Conservation (phyloP, 2,113 vertebrate species). For the Odontesthes bonariensis region DNA sequence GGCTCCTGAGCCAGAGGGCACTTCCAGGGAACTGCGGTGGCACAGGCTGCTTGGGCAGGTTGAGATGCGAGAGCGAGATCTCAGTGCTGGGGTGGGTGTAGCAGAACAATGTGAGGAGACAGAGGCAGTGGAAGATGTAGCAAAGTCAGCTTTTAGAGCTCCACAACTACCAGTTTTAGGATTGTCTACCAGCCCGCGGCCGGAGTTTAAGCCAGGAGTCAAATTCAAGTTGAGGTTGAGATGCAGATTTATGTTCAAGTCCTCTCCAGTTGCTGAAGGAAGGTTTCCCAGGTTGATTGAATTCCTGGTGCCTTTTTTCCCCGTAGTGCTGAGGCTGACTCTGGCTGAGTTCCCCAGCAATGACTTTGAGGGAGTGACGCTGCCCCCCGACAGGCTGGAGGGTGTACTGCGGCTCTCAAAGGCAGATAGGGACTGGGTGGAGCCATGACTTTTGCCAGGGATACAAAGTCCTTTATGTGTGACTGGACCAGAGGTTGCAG, state of each 20-base stretch:
- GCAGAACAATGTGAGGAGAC: conserved; percentile 66
- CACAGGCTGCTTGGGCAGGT: conserved; percentile 83
- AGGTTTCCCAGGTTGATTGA: conserved; percentile 86
- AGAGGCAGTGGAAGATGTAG: conserved; percentile 62
- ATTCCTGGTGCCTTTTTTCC: conserved; percentile 82
- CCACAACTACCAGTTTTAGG: conserved; percentile 69
- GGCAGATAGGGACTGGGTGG: conserved; percentile 80
- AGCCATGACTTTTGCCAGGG: conserved; percentile 74
- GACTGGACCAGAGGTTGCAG: conserved; percentile 30
- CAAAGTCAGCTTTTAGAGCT: conserved; percentile 61
- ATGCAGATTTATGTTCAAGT: conserved; percentile 83
- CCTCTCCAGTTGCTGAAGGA: conserved; percentile 84
- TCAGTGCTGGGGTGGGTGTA: conserved; percentile 77
- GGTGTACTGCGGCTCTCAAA: conserved; percentile 75
- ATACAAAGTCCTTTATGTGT: conserved; percentile 51
- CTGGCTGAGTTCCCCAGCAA: conserved; percentile 79
- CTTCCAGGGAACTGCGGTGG: conserved; percentile 83
- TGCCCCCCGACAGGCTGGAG: conserved; percentile 58
- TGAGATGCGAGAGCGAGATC: conserved; percentile 84
- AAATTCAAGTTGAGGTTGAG: conserved; percentile 83
- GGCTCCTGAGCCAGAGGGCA: conserved; percentile 57
- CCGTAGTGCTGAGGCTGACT: conserved; percentile 75
- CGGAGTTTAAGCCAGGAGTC: conserved; percentile 74
- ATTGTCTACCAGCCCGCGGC: conserved; percentile 58
- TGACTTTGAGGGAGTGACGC: conserved; percentile 79